Evolutionary conservation across 1,140 invertebrate genomes (phyloP).

Genomic region (Chironomus tepperi): DNA sequence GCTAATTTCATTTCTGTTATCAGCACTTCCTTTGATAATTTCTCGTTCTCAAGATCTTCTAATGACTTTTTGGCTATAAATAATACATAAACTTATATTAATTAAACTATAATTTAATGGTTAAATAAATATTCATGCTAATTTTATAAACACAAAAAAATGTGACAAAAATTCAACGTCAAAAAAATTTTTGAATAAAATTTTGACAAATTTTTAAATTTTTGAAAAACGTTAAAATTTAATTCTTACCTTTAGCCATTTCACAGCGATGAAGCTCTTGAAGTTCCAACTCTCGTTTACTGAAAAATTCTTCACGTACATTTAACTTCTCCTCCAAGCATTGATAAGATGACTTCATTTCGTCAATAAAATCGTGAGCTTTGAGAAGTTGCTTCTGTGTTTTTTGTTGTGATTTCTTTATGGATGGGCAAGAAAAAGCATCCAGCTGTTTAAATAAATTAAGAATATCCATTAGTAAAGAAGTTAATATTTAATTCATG

Average conservation of each 20-base stretch:
- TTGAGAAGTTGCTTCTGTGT: constrained; percentile 43
- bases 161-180: no score
- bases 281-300: constrained; percentile 32
- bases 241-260: constrained; percentile 33
- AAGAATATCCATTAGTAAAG: not conserved
- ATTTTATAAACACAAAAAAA: no score
- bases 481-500: not conserved
- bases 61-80: constrained; percentile 33
- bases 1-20: constrained; percentile 27
- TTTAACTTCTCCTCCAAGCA: constrained; percentile 45
- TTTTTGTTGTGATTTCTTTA: constrained; percentile 46
- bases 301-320: constrained; percentile 39
- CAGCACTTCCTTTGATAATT: constrained; percentile 26
- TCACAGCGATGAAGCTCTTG: constrained; percentile 32
- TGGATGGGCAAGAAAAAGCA: constrained; percentile 45
- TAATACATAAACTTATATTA: no score
- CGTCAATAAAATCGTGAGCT: constrained; percentile 44
- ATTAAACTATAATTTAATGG: no score
- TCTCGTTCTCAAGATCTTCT: constrained; percentile 33
- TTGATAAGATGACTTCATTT: constrained; percentile 43
- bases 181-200: not conserved
- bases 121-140: no score
- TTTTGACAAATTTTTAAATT: not conserved
- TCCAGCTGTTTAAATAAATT: constrained; percentile 45
- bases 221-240: not conserved